Conservation (phyloP, 37 sponge, comb jelly and placozoan species). For the Beroe ovata region DNA sequence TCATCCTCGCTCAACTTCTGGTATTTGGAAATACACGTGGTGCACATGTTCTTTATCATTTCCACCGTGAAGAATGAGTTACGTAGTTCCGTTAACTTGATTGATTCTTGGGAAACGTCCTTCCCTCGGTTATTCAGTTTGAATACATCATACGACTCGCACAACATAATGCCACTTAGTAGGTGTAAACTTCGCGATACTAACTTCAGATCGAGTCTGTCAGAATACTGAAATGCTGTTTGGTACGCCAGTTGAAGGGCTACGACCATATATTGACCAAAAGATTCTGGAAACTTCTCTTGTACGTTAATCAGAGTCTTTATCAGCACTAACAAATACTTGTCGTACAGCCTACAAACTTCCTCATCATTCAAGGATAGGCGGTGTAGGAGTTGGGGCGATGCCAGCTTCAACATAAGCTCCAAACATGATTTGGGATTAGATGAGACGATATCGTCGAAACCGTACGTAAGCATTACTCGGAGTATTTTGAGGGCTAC, state of each 20-base stretch:
- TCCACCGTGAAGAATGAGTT: constrained; percentile 52
- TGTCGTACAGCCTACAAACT: constrained; percentile 32
- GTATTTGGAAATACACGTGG: constrained; percentile 22
- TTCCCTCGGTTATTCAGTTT: constrained; percentile 25
- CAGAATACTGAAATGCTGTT: not conserved
- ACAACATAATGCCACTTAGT: constrained; percentile 8
- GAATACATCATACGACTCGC: constrained; percentile 48
- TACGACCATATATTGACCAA: constrained; percentile 8
- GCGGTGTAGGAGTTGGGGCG: constrained; percentile 44
- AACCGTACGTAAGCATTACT: constrained; percentile 31
- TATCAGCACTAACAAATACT: constrained; percentile 31
- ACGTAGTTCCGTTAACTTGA: not conserved
- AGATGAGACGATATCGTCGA: not conserved
- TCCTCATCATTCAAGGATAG: not conserved
- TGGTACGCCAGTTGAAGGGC: constrained; percentile 15
- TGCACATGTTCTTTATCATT: constrained; percentile 7
- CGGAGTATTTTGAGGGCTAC: constrained; percentile 36
- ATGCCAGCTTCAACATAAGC: not conserved
- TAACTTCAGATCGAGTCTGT: not conserved
- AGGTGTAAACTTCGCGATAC: constrained; percentile 31
- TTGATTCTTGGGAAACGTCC: not conserved
- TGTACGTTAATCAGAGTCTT: constrained; percentile 10
- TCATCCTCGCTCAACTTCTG: not conserved
- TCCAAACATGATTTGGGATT: constrained; percentile 14
- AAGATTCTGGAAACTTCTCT: constrained; percentile 23